phyloP scores from a whole-genome alignment of 2,888 invertebrate genomes.

The Ganaspis brasiliensis region DNA sequence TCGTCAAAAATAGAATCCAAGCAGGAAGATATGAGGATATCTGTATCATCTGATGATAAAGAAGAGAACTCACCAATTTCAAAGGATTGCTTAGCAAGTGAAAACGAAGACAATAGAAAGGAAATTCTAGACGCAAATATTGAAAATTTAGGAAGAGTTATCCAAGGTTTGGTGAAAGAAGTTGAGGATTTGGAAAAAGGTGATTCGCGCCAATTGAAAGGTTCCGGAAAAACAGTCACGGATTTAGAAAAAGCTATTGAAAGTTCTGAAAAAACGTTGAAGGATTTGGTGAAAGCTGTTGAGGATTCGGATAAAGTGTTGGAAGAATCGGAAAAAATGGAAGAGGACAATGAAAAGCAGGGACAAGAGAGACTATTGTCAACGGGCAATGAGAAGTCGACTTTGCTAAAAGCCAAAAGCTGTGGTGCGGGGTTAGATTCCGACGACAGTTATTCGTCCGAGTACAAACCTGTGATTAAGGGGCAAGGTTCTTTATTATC shows the following conservation, averaged over 20 bases:
- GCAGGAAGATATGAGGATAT: slow-evolving; percentile 47
- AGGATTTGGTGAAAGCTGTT: too few relatives aligned
- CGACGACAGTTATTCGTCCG: slow-evolving; percentile 68
- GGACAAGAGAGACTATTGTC: background rate
- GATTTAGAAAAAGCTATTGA: too few relatives aligned
- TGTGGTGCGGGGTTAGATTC: slow-evolving; percentile 77
- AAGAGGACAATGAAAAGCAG: background rate
- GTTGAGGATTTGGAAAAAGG: background rate
- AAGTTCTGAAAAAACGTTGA: too few relatives aligned
- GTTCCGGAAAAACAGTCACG: too few relatives aligned
- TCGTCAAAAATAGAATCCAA: slow-evolving; percentile 44
- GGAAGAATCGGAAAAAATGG: background rate
- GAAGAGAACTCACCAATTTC: slow-evolving; percentile 8
- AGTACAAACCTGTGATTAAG: slow-evolving; percentile 64
- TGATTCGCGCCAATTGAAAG: too few relatives aligned
- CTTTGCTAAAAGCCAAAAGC: slow-evolving; percentile 73
- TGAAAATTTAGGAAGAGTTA: background rate
- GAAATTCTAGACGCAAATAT: too few relatives aligned
- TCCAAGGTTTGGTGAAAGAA: background rate
- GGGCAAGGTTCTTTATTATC: slow-evolving; percentile 83
- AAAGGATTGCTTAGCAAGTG: slow-evolving; percentile 24
- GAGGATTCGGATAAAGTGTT: too few relatives aligned
- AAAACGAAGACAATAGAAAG: background rate
- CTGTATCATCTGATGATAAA: slow-evolving; percentile 48
- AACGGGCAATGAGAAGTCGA: slow-evolving; percentile 58